Evolutionary conservation across 2,797 vertebrate genomes (phyloP).

Genomic region (Sparus aurata): DNA sequence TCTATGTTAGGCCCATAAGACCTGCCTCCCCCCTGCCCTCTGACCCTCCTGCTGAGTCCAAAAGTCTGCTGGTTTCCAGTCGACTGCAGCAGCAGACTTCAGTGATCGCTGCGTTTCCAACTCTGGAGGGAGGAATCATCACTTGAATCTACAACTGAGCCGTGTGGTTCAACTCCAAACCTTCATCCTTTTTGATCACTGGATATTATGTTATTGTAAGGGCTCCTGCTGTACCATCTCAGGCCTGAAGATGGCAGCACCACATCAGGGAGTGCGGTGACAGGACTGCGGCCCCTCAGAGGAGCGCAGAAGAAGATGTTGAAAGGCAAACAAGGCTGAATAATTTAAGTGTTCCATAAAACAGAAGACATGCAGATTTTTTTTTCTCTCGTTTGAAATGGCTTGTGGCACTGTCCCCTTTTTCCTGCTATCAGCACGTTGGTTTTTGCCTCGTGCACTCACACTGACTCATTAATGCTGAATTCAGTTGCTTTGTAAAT

Average conservation of each 20-base stretch:
- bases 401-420: conserved; percentile 19
- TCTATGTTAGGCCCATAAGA: conserved; percentile 1
- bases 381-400: conserved; percentile 15
- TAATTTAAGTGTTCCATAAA: conserved; percentile 71
- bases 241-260: conserved; percentile 69
- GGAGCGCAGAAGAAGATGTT: conserved; percentile 38
- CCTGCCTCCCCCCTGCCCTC: background rate
- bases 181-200: background rate
- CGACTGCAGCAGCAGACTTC: background rate
- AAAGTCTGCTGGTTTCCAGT: background rate
- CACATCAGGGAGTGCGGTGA: background rate
- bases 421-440: conserved; percentile 13
- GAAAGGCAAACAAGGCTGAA: conserved; percentile 58
- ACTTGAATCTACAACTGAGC: conserved; percentile 13
- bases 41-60: background rate
- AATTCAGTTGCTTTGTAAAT: conserved; percentile 4
- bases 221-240: conserved; percentile 16
- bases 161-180: background rate
- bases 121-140: conserved; percentile 7
- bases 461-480: conserved; percentile 6
- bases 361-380: conserved; percentile 35
- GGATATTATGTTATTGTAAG: background rate
- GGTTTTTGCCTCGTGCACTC: conserved; percentile 18
- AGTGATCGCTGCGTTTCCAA: background rate
- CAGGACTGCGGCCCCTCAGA: conserved; percentile 13